Conservation (phyloP, 2,888 invertebrate species). For the Glomeris marginata region DNA sequence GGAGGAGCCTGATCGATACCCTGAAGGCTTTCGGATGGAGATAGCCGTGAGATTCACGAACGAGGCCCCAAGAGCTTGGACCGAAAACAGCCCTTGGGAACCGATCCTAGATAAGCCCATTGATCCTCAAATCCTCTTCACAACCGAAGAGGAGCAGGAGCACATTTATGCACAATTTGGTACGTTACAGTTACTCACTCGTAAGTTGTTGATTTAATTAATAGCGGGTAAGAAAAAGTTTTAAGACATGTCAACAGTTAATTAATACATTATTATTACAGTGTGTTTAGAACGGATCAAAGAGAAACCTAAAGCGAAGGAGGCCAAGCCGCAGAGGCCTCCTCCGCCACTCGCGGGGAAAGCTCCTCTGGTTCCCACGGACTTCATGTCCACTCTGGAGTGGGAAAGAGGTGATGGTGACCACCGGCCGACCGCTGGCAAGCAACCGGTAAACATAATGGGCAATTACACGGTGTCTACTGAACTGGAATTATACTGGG, state of each 20-base stretch:
- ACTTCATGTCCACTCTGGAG: constrained; percentile 12
- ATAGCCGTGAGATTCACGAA: constrained; percentile 54
- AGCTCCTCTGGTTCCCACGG: background rate
- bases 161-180: constrained; percentile 72
- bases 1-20: constrained; percentile 44
- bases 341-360: constrained; percentile 8
- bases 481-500: too few relatives aligned
- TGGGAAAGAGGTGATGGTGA: constrained; percentile 10
- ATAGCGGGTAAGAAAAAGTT: too few relatives aligned
- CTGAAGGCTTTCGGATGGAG: constrained; percentile 50
- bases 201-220: too few relatives aligned
- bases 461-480: background rate
- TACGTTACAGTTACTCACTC: too few relatives aligned
- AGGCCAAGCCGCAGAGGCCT: constrained; percentile 6
- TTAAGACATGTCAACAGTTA: too few relatives aligned
- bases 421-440: background rate
- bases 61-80: constrained; percentile 31
- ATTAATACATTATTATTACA: too few relatives aligned
- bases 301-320: background rate
- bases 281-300: too few relatives aligned
- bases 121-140: constrained; percentile 48
- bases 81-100: constrained; percentile 16
- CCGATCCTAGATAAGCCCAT: constrained; percentile 20
- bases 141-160: constrained; percentile 61
- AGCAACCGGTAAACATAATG: background rate